These are phyloP conservation scores for Sthenelais limicola DNA, from an alignment of 2,888 invertebrate genomes.

Conservation along the genomic window DNA sequence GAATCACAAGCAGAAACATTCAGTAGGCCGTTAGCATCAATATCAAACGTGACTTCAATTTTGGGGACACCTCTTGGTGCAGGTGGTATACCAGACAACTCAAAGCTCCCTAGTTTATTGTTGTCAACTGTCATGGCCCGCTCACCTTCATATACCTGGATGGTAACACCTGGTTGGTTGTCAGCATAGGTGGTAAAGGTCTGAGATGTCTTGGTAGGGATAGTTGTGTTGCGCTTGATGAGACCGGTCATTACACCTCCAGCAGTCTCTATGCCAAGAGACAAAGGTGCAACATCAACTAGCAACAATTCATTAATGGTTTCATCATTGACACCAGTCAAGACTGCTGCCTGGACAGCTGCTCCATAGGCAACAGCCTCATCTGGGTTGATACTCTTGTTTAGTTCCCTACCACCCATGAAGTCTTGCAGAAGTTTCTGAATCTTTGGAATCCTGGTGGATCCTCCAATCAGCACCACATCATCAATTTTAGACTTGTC, in stretches of 20 bases:
- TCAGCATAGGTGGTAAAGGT: constrained; percentile 90
- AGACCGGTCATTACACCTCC: constrained; percentile 68
- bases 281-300: constrained; percentile 79
- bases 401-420: constrained; percentile 84
- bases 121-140: constrained; percentile 96
- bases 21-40: constrained; percentile 90
- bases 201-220: constrained; percentile 67
- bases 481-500: constrained; percentile 84
- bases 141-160: constrained; percentile 88
- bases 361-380: constrained; percentile 63
- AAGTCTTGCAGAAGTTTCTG: constrained; percentile 66
- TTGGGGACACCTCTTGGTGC: constrained; percentile 67
- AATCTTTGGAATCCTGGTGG: constrained; percentile 67
- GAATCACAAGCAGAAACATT: constrained; percentile 75
- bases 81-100: constrained; percentile 65
- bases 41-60: constrained; percentile 82
- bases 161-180: constrained; percentile 78
- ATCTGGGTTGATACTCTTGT: constrained; percentile 77
- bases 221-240: constrained; percentile 62
- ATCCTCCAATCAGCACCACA: constrained; percentile 85
- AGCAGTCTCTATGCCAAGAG: constrained; percentile 76
- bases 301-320: constrained; percentile 82
- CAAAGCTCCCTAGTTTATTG: constrained; percentile 75
- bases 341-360: constrained; percentile 47
- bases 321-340: constrained; percentile 75